Base-by-base conservation (phyloP, 2,797 vertebrate species). In the Todus mexicanus region DNA sequence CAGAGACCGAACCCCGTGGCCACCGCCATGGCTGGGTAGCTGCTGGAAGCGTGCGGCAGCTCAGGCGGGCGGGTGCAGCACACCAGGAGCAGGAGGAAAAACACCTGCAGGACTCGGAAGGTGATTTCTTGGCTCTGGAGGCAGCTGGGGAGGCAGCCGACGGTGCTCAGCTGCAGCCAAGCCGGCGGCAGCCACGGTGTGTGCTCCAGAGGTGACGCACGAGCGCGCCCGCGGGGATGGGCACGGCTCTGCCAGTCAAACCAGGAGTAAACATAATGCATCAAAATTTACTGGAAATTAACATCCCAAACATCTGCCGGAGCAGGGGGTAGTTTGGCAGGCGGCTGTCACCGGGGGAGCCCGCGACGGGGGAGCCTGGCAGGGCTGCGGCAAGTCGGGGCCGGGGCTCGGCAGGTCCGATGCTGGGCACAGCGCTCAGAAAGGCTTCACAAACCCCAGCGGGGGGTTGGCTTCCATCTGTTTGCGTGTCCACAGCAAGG, bases 231-330 rank as follows among this genome's bases (percentile, higher is more conserved):
- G 0, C 57, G 33, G 78, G 59, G 77, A 23, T 3, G 19, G 86
- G 53, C 54, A 33, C 0, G 5, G 87, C 57, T 61, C 89, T 29
- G n/a, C 81, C 91, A 66, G 33, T 86, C 91, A 92, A 23, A 45
- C 38, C 20, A 0, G 66, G 15, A 74, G 78, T 66, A 91, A 95
- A 95, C 72, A 78, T 5, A n/a, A 65, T 91, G 88, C 90, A 92
- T 87, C 93, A 93, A 84, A 68, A 95, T 93, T 89, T 91, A 20
- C 81, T 4, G 73, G 60, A 68, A 57, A 86, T 89, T 54, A 81
- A 18, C 76, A 27, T 43, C 59, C 48, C 25, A 8, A 31, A 37
- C 82, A 77, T 14, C 78, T 88, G 93, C 73, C 18, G 72, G 86
- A 63, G 81, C 85, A 21, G 50, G 17, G 23, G 16, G 11, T 3